phyloP scores from a whole-genome alignment of 2,888 invertebrate genomes.

The Penaeus monodon region DNA sequence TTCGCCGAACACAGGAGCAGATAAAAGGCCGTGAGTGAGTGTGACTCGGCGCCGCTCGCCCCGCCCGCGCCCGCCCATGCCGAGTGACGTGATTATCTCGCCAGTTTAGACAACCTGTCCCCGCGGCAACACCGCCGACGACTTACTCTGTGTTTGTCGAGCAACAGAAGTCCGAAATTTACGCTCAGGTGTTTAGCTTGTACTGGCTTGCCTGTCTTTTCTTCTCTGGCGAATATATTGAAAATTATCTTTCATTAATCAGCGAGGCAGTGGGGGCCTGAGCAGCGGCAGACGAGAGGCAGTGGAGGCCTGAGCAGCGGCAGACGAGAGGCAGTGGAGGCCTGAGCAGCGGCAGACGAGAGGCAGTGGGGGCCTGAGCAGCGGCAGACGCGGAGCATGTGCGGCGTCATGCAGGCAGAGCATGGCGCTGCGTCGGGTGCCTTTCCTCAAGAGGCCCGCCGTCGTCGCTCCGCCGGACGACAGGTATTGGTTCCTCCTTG shows the following conservation, averaged over 20 bases:
- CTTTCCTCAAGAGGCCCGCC: neutral
- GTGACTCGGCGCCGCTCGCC: neutral
- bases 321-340: no score
- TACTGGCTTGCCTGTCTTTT: no score
- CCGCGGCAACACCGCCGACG: neutral
- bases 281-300: neutral
- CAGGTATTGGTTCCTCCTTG: no score
- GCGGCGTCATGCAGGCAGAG: neutral
- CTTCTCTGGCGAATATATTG: no score
- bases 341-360: neutral
- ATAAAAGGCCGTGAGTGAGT: neutral
- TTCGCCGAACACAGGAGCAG: neutral
- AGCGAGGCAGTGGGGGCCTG: neutral
- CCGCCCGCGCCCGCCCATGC: constrained; percentile 12
- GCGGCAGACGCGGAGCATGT: neutral
- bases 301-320: no score
- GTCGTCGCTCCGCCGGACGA: no score
- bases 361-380: no score
- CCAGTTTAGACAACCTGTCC: neutral
- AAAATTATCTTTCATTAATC: no score
- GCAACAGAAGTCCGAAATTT: no score
- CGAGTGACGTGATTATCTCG: neutral
- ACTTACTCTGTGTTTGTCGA: neutral
- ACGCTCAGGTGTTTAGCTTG: no score
- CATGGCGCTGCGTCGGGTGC: neutral